Percentiles rank a stretch among this genome's conserved stretches.
phyloP scores from a whole-genome alignment of 2,888 invertebrate species.

The Cheilosia pagana region DNA sequence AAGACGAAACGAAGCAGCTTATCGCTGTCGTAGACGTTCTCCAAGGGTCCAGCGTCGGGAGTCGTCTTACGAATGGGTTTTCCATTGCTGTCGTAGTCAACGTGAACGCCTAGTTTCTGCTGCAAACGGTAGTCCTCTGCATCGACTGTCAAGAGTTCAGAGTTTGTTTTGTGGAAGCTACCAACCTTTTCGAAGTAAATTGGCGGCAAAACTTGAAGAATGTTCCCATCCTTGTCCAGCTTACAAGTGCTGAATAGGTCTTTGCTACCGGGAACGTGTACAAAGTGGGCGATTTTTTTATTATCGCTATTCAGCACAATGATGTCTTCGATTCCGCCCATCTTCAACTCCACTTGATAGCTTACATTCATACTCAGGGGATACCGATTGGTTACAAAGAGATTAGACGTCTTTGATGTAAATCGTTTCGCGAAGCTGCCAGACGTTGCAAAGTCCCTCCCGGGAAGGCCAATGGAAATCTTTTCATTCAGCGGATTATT shows the following conservation, averaged over 20 bases:
- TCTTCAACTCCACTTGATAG: conserved; percentile 34
- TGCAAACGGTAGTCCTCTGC: conserved; percentile 21
- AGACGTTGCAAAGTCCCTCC: conserved; percentile 36
- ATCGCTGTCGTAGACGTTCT: conserved; percentile 22
- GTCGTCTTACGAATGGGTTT: conserved; percentile 38
- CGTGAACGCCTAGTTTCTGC: conserved; percentile 18
- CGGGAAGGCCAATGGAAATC: conserved; percentile 22
- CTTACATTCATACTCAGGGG: conserved; percentile 29
- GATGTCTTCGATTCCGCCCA: conserved; percentile 23
- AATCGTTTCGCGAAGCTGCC: conserved; percentile 33
- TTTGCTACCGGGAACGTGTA: conserved; percentile 19
- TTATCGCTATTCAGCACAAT: conserved; percentile 24
- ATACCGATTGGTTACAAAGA: conserved; percentile 11
- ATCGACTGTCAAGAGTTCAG: neutral
- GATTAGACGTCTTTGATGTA: conserved; percentile 8
- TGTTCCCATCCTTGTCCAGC: conserved; percentile 48
- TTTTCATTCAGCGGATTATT: conserved; percentile 47
- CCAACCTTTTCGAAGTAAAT: conserved; percentile 65
- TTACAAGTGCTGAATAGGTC: conserved; percentile 56
- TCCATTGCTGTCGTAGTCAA: conserved; percentile 31
- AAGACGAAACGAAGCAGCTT: conserved; percentile 23
- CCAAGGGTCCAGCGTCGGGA: conserved; percentile 31
- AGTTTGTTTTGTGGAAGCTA: conserved; percentile 34
- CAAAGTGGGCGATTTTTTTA: conserved; percentile 33
- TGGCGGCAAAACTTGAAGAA: conserved; percentile 73